phyloP scores from a whole-genome alignment of 2,888 invertebrate species.

The Sphecodes monilicornis region DNA sequence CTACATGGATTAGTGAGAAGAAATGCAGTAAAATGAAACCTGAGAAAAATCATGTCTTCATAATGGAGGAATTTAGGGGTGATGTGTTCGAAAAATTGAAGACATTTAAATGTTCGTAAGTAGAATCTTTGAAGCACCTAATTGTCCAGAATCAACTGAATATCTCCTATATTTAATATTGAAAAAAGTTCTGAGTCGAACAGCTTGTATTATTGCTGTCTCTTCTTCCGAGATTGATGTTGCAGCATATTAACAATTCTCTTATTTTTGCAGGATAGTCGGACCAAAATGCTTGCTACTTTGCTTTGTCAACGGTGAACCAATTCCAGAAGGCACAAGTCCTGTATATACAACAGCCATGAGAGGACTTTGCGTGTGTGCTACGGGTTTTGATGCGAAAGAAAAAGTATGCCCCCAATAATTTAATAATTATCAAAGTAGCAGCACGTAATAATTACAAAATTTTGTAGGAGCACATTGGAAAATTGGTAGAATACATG shows the following conservation, averaged over 20 bases:
- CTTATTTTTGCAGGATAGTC: conserved; percentile 87
- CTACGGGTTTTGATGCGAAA: conserved; percentile 86
- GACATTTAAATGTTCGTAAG: conserved; percentile 89
- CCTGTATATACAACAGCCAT: conserved; percentile 94
- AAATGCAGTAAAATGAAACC: conserved; percentile 86
- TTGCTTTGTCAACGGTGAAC: conserved; percentile 89
- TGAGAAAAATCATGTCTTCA: conserved; percentile 90
- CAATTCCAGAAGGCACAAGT: conserved; percentile 90
- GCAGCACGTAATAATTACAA: conserved; percentile 6
- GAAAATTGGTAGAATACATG: conserved; percentile 90
- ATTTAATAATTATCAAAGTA: neutral
- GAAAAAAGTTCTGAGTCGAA: neutral
- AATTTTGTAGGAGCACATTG: conserved; percentile 86
- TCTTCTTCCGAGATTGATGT: neutral
- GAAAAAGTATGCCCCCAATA: conserved; percentile 83
- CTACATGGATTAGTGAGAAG: conserved; percentile 88
- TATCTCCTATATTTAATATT: neutral
- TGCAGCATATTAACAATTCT: neutral
- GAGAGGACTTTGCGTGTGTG: conserved; percentile 89
- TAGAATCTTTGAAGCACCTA: conserved; percentile 68
- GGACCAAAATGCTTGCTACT: conserved; percentile 93
- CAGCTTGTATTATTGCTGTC: neutral
- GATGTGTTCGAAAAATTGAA: conserved; percentile 88
- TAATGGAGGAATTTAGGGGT: conserved; percentile 92
- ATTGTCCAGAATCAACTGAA: neutral